Base-by-base conservation (phyloP, 2,888 invertebrate species). In the Itoplectis maculator region DNA sequence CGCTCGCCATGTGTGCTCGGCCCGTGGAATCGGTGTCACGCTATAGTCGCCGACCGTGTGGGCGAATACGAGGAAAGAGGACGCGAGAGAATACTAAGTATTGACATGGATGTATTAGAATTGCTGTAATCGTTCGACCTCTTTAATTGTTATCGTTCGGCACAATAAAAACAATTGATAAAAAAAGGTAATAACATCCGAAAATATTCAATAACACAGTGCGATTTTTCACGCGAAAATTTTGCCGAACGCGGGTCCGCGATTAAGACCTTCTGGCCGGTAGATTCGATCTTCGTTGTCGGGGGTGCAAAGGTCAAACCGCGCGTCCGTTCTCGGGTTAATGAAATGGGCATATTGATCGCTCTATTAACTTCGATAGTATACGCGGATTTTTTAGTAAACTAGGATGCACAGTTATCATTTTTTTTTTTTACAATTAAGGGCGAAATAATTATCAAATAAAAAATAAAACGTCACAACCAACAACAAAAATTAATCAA, bases 1-100 rank as follows among this genome's bases (percentile, higher is more conserved):
- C 66, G n/a, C 59, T 61, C 40, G 15, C 65, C 70, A 59, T 35
- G 66, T 76, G 69, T 66, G 18, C 11, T 35, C 45, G 18, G 18
- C 6, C 23, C 56, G 35, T n/a, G n/a, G 56, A 29, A 42, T 56
- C 70, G 56, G 11, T 29, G 15, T 42, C 40, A 5, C 42, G 23
- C 2, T 51, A 42, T n/a, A 42, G 54, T 23, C 23, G 56, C 9
- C 20, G 6, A 35, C 2, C 35, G 13, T 18, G 20, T 15, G 5
- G 49, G 49, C 49, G 20, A 51, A 18, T 15, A 20, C 49, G 49
- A 5, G 49, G 15, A 51, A 51, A 51, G 18, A 18, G 7, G 6
- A 6, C 35, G n/a, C 35, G 15, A 59, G 35, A 29, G 15, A 35
- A 35, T 59, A 59, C 7, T n/a, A n/a, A n/a, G 45, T 45, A 45